Conservation (phyloP, 35 echinoderm and acorn worm genomes). For the Apostichopus californicus region DNA sequence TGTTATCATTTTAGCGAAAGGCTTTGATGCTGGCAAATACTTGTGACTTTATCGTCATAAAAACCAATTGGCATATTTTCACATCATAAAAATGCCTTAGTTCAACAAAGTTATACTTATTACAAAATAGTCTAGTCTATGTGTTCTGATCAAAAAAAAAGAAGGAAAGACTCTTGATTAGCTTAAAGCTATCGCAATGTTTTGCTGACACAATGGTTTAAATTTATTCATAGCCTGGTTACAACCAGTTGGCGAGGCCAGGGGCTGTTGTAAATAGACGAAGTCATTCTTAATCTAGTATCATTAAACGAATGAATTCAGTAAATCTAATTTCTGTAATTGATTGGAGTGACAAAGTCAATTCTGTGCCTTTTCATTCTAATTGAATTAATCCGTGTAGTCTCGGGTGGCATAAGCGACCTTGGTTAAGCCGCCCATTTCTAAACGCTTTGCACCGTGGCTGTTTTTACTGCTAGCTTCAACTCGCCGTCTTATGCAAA, state of each 20-base stretch:
- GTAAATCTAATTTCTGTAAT: constrained; percentile 60
- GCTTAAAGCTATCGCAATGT: not conserved
- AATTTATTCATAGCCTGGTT: constrained; percentile 6
- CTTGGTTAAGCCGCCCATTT: constrained; percentile 46
- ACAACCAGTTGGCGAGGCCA: constrained; percentile 7
- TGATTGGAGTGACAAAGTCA: constrained; percentile 56
- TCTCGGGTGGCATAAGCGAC: constrained; percentile 30
- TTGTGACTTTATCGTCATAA: no score
- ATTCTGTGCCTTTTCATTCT: constrained; percentile 49
- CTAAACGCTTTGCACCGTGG: constrained; percentile 51
- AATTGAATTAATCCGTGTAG: constrained; percentile 48
- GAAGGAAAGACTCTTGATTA: not conserved
- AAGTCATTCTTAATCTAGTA: constrained; percentile 56
- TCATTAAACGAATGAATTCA: constrained; percentile 52
- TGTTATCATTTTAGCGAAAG: no score
- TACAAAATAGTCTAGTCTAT: not conserved
- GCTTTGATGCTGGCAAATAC: no score
- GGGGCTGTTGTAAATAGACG: constrained; percentile 33
- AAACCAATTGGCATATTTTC: no score
- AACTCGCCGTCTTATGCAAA: constrained; percentile 39
- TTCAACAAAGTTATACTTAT: not conserved
- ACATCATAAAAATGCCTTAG: not conserved
- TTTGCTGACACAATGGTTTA: constrained; percentile 1
- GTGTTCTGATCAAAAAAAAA: not conserved
- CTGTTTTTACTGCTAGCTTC: constrained; percentile 35